Evolutionary conservation across 92 coral and sea anemone species (phyloP), one percentile per base, ranked within the genome.

Genomic region (Siderastrea siderea): DNA sequence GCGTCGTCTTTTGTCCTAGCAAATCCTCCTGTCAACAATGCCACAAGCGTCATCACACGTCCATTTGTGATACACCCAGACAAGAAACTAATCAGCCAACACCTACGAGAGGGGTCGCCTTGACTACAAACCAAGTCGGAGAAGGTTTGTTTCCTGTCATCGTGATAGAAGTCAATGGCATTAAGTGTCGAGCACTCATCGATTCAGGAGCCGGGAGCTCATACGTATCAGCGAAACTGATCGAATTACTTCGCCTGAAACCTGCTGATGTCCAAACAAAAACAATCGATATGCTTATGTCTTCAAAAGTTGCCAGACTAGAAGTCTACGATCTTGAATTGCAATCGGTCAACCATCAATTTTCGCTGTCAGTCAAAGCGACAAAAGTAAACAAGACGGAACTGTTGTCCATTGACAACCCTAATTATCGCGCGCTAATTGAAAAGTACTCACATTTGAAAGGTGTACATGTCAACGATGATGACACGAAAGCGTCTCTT

Each of bases 201-300:
- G 38, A 26, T 26, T 26, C 38, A 26, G 38, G 38, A 26, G 38
- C 38, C 38, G 38, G 92, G 60, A 92, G 95, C 87, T 69, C 74
- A 52, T 92, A 84, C 61, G 92, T 87, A 38, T 91, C 86, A 52
- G 92, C 83, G 11, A 88, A 85, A 78, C 67, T 88, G 81, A 88
- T 76, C 8, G 86, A 88, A 59, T 55, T 82, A 55, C 71, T 91
- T 77, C 54, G 57, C 16, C 47, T 58, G 11, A 86, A 90, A 75
- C 91, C 92, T 44, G 54, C 82, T 51, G 82, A 90, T 43, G 47
- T 77, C 50, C 78, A 75, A 49, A 86, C 88, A 15, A 90, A 84
- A 79, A 86, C 87, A 72, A 81, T 90, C 47, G 92, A 93, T 67
- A 90, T 93, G 96, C 47, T 89, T 14, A 45, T 93, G 89, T 72